A percentile compares a stretch with the other conserved stretches of the same genome.
Evolutionary conservation across 1,140 invertebrate genomes (phyloP).

Genomic region (Musca vetustissima): DNA sequence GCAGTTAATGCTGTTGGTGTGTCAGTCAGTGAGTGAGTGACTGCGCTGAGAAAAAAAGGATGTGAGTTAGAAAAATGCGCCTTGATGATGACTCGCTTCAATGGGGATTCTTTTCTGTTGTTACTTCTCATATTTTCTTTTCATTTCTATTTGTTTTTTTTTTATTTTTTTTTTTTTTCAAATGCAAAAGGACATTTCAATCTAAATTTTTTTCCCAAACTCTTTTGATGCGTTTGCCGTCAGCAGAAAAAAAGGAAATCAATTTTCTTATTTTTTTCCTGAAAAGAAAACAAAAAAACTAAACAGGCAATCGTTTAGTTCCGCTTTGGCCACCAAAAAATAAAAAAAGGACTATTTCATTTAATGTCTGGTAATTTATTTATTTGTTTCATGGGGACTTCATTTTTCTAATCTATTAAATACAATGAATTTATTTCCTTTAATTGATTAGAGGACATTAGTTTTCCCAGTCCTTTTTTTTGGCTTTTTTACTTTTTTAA

Average conservation of each 20-base stretch:
- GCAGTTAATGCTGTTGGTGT: constrained; percentile 54
- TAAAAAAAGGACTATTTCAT: constrained; percentile 29
- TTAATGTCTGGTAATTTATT: constrained; percentile 26
- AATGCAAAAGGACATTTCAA: constrained; percentile 46
- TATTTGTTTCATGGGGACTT: neutral
- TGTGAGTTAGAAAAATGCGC: neutral
- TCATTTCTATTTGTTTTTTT: neutral
- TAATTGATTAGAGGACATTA: no score
- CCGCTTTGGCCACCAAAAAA: neutral
- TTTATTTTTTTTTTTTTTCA: neutral
- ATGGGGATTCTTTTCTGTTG: neutral
- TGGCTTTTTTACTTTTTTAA: no score
- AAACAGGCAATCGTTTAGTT: neutral
- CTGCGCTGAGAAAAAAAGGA: neutral
- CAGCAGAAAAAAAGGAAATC: constrained; percentile 13
- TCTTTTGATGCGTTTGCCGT: constrained; percentile 28
- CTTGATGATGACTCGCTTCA: neutral
- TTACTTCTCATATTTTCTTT: constrained; percentile 15
- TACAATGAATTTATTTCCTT: no score
- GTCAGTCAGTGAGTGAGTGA: neutral
- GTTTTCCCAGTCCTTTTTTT: no score
- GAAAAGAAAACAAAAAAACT: constrained; percentile 12
- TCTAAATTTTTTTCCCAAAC: constrained; percentile 36
- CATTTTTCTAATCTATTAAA: no score
- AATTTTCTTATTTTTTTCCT: constrained; percentile 22